phyloP scores from a whole-genome alignment of 2,888 invertebrate genomes.

The Coleophora flavipennella region DNA sequence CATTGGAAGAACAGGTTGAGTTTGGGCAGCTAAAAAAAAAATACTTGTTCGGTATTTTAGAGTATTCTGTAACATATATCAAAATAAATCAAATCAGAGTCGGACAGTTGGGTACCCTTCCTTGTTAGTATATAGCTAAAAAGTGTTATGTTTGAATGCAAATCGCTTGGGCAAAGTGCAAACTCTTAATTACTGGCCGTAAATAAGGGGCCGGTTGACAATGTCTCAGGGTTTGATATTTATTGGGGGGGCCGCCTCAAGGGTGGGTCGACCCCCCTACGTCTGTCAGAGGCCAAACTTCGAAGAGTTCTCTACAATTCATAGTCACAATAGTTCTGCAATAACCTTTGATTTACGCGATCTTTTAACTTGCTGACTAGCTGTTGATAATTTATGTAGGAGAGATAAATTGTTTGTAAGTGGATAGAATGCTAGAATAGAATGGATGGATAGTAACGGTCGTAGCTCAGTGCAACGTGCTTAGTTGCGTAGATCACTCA shows the following conservation, averaged over 20 bases:
- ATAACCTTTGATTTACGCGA: neutral
- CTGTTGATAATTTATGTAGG: neutral
- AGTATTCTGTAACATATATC: too few species aligned
- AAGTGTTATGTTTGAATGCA: slow-evolving; percentile 56
- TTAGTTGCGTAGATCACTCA: too few species aligned
- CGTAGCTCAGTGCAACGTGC: too few species aligned
- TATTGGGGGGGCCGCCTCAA: slow-evolving; percentile 42
- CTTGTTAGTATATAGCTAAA: too few species aligned
- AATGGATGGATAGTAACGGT: too few species aligned
- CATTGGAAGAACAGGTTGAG: too few species aligned
- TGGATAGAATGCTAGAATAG: too few species aligned
- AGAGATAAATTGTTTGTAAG: too few species aligned
- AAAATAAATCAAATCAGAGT: too few species aligned
- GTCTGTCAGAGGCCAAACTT: slow-evolving; percentile 44
- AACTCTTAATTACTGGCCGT: slow-evolving; percentile 71
- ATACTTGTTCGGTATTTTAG: neutral
- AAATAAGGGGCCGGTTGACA: slow-evolving; percentile 71
- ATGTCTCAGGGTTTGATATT: slow-evolving; percentile 67
- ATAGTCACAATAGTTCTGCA: neutral
- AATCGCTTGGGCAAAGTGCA: slow-evolving; percentile 72
- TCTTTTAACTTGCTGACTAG: slow-evolving; percentile 17
- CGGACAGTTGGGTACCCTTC: too few species aligned
- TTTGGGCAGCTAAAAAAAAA: too few species aligned
- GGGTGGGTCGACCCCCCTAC: slow-evolving; percentile 25
- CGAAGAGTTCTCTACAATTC: slow-evolving; percentile 9